phyloP scores from a whole-genome alignment of 2,797 vertebrate species.

The Falco cherrug region DNA sequence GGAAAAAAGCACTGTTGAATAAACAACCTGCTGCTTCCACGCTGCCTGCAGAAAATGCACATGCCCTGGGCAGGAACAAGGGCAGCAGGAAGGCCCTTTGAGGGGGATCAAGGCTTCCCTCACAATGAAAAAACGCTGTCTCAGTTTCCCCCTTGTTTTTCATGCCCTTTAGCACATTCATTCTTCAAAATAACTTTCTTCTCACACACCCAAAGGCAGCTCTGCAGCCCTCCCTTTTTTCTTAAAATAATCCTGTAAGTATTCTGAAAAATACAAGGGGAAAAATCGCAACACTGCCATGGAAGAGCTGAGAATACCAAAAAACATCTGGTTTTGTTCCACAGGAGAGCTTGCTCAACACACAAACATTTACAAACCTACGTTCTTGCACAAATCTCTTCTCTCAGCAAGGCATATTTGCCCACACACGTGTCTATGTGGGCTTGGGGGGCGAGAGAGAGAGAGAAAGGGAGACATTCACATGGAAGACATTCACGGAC shows the following conservation, averaged over 20 bases:
- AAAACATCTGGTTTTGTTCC: slow-evolving; percentile 76
- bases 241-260: slow-evolving; percentile 38
- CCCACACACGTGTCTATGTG: slow-evolving; percentile 46
- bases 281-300: background rate
- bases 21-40: background rate
- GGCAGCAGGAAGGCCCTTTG: slow-evolving; percentile 44
- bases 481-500: slow-evolving; percentile 16
- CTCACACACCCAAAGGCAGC: slow-evolving; percentile 11
- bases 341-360: slow-evolving; percentile 61
- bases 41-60: background rate
- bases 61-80: background rate
- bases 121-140: background rate
- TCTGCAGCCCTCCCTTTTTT: slow-evolving; percentile 40
- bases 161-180: slow-evolving; percentile 39
- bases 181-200: slow-evolving; percentile 65
- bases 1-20: background rate
- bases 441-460: background rate
- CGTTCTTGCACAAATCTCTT: slow-evolving; percentile 54
- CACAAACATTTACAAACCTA: slow-evolving; percentile 69
- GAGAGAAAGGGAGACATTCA: background rate
- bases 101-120: background rate
- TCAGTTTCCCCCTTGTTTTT: background rate
- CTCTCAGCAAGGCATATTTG: slow-evolving; percentile 35
- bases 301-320: slow-evolving; percentile 47
- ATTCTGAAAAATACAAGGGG: slow-evolving; percentile 18